phyloP scores from a whole-genome alignment of 2,113 vertebrate genomes.

The Sakesphorus luctuosus region DNA sequence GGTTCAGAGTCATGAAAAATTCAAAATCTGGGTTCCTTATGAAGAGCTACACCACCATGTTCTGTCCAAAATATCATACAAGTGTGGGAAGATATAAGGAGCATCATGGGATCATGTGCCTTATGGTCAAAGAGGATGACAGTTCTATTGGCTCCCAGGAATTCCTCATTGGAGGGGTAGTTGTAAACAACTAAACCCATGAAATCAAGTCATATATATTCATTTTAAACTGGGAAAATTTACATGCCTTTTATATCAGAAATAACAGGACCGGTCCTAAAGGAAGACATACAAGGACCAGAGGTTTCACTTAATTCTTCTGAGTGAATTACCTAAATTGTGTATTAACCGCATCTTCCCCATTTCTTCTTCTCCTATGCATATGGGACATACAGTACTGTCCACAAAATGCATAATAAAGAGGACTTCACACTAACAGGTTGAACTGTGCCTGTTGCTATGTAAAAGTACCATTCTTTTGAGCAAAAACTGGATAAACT shows the following conservation, averaged over 20 bases:
- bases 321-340: neutral
- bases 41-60: neutral
- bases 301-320: neutral
- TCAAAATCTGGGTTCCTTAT: neutral
- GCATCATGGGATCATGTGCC: neutral
- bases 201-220: neutral
- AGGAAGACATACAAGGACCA: neutral
- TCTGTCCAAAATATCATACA: neutral
- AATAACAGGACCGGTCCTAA: neutral
- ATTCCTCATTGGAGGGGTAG: neutral
- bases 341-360: neutral
- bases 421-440: neutral
- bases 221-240: neutral
- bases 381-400: neutral
- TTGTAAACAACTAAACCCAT: neutral
- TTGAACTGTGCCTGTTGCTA: neutral
- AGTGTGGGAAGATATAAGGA: neutral
- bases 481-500: conserved; percentile 3
- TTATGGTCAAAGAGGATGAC: neutral
- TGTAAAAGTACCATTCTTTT: neutral
- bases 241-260: neutral
- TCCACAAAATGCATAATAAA: neutral
- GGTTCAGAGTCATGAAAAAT: neutral
- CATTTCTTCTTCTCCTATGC: neutral
- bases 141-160: neutral